phyloP scores from a whole-genome alignment of 2,797 vertebrate genomes.

The Anguilla marmorata region DNA sequence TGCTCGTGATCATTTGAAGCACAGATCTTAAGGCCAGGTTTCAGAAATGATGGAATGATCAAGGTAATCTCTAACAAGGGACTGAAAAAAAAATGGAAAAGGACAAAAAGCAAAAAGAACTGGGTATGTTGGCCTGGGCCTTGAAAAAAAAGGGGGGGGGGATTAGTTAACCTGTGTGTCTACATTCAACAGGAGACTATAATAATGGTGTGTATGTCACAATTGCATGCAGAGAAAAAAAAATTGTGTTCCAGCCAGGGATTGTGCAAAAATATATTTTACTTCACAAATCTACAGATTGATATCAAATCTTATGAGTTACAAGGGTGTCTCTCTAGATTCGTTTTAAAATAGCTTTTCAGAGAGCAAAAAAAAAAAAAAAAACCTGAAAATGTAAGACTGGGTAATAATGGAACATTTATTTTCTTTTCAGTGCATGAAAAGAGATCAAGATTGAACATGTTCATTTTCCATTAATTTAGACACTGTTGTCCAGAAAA shows the following conservation, averaged over 20 bases:
- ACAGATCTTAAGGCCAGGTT: not conserved
- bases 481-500: not conserved
- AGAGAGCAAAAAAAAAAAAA: not conserved
- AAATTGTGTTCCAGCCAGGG: not conserved
- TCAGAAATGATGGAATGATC: not conserved
- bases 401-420: not conserved
- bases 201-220: not conserved
- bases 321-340: not conserved
- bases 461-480: not conserved
- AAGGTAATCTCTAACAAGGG: not conserved
- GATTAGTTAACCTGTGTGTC: not conserved
- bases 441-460: not conserved
- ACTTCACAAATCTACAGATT: not conserved
- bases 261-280: constrained; percentile 2
- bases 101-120: not conserved
- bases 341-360: constrained; percentile 17
- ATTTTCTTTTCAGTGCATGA: not conserved
- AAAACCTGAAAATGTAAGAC: not conserved
- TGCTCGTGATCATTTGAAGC: not conserved
- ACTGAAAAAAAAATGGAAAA: not conserved
- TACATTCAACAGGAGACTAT: not conserved
- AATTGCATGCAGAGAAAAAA: not conserved
- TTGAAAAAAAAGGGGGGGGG: no score
- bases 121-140: no score
- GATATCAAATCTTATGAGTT: not conserved